Percentiles rank a stretch among this genome's conserved stretches.
Conservation (phyloP, 2,113 vertebrate species). For the Pluvianellus socialis region DNA sequence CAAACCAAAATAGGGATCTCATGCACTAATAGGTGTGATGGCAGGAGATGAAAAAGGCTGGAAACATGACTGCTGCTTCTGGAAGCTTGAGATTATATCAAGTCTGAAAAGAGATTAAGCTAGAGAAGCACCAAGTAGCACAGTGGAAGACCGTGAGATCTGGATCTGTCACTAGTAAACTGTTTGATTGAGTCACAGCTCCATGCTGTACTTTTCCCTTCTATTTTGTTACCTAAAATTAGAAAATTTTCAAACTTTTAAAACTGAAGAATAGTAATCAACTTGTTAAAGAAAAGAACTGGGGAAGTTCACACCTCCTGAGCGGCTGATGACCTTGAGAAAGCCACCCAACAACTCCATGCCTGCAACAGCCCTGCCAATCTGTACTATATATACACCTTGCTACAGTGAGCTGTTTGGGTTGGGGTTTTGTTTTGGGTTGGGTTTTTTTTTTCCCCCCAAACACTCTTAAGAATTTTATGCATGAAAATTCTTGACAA, state of each 20-base stretch:
- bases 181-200: background rate
- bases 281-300: background rate
- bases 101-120: background rate
- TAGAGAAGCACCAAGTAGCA: background rate
- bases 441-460: background rate
- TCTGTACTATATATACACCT: background rate
- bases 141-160: background rate
- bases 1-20: background rate
- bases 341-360: background rate
- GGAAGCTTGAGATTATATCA: background rate
- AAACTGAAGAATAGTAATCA: background rate
- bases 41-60: background rate
- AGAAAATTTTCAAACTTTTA: background rate
- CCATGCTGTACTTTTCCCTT: background rate
- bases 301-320: background rate
- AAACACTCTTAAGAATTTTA: background rate
- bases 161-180: background rate
- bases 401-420: background rate
- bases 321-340: background rate
- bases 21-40: accelerated
- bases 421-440: background rate
- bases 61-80: background rate
- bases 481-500: background rate
- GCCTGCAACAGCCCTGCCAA: background rate
- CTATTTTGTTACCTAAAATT: background rate